Base-by-base conservation (phyloP, 1,140 invertebrate species). In the Cotesia vestalis region DNA sequence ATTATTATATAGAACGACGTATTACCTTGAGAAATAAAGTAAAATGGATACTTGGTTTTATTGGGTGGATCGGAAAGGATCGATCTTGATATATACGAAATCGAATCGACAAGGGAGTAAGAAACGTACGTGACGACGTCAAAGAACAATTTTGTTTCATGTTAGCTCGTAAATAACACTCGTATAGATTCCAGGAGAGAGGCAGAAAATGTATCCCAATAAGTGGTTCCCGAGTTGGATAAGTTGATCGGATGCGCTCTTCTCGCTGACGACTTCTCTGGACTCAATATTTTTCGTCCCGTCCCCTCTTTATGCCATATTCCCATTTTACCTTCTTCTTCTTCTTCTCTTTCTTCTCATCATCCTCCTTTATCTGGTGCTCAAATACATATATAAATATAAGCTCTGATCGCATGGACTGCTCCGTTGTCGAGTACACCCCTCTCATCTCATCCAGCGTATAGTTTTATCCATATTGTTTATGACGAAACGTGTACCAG, bases 51-150 rank as follows among this genome's bases (percentile, higher is more conserved):
- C 40, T 46, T 46, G 6, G 6, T 46, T 46, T 46, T 46, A 46
- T 46, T 46, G 40, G 40, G 2, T 9, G 11, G 40, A 46, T 46
- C 40, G 40, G 11, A 46, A 46, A 46, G 6, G 40, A 46, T 46
- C 40, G 40, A 46, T 46, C 40, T 46, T 46, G 40, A 46, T 46
- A 46, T 46, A 46, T 46, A 46, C 40, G 40, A 46, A 46, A 46
- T 46, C 40, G 40, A 46, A 46, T 46, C 40, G 40, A 46, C 40
- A 46, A 46, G 40, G 40, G 40, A 46, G 40, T 46, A 46, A 46
- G 40, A 36, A 66, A 66, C 52, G 59, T 80, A 80, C 78, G 77
- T 80, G 79, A 80, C 74, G 74, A 72, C 73, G 79, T 80, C 64
- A 75, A 76, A 69, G 69, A 46, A 73, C 73, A 73, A 66, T 79